These are phyloP conservation scores for Drosophila antonietae DNA, from an alignment of 2,888 invertebrate species.

Conservation along the genomic window DNA sequence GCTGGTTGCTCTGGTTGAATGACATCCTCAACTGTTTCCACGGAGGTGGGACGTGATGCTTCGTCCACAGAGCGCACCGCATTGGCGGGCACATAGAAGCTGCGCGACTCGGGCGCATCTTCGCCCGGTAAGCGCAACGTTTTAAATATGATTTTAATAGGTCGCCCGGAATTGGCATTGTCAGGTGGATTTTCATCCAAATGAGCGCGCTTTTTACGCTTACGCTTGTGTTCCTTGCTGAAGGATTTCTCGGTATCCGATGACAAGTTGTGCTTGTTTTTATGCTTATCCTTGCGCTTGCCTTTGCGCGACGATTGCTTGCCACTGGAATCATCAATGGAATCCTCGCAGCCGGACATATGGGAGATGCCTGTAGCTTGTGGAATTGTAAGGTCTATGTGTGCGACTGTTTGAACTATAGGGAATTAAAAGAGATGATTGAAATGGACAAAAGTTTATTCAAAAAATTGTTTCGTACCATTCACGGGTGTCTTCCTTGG, in stretches of 20 bases:
- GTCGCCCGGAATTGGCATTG: conserved; percentile 65
- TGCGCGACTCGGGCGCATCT: conserved; percentile 92
- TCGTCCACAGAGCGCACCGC: conserved; percentile 84
- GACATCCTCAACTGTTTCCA: conserved; percentile 83
- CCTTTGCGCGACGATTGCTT: conserved; percentile 86
- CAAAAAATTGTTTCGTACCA: conserved; percentile 30
- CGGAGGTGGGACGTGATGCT: conserved; percentile 83
- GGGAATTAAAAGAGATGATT: neutral
- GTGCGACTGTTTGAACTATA: conserved; percentile 31
- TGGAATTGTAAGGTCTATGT: conserved; percentile 50
- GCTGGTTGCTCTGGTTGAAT: conserved; percentile 34
- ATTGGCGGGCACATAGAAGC: conserved; percentile 91
- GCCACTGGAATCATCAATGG: conserved; percentile 62
- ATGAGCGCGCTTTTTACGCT: conserved; percentile 91
- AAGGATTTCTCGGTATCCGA: conserved; percentile 86
- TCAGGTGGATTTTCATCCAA: conserved; percentile 79
- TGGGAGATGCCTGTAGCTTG: conserved; percentile 32
- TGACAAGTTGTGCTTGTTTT: conserved; percentile 87
- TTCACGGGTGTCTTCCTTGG: conserved; percentile 65
- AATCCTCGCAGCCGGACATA: conserved; percentile 62
- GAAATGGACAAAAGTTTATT: neutral
- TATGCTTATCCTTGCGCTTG: conserved; percentile 91
- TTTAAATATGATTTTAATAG: conserved; percentile 90
- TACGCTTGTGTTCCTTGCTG: conserved; percentile 91
- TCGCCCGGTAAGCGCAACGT: conserved; percentile 85